These are phyloP conservation scores for Eudemis profundana DNA, from an alignment of 2,888 invertebrate species.

Conservation along the genomic window DNA sequence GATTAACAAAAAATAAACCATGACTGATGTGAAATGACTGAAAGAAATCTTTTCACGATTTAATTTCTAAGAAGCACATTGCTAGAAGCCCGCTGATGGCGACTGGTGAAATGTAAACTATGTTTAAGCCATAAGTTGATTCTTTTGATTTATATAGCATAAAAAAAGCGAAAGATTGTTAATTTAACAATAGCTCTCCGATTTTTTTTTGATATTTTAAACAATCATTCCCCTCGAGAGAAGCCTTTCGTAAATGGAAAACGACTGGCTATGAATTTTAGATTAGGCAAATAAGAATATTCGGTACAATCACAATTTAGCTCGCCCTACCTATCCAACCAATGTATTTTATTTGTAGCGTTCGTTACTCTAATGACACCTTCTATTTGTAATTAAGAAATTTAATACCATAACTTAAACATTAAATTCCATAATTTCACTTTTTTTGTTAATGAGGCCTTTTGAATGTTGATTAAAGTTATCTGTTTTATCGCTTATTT, in stretches of 20 bases:
- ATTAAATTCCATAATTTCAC: neutral
- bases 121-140: neutral
- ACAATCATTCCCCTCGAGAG: slow-evolving; percentile 37
- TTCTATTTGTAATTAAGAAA: slow-evolving; percentile 16
- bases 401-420: neutral
- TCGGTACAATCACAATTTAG: slow-evolving; percentile 55
- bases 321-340: slow-evolving; percentile 48
- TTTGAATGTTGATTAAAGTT: slow-evolving; percentile 6
- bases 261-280: slow-evolving; percentile 54
- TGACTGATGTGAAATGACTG: slow-evolving; percentile 57
- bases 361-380: slow-evolving; percentile 23
- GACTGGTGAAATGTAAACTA: neutral
- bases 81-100: slow-evolving; percentile 6
- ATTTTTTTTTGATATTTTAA: slow-evolving; percentile 32
- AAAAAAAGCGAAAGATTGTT: neutral
- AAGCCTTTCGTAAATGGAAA: slow-evolving; percentile 46
- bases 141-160: neutral
- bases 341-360: slow-evolving; percentile 41
- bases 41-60: slow-evolving; percentile 58
- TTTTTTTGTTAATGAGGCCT: neutral
- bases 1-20: slow-evolving; percentile 61
- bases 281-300: slow-evolving; percentile 57
- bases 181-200: neutral
- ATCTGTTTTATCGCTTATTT: neutral
- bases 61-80: slow-evolving; percentile 12